Evolutionary conservation across 2,113 vertebrate species (phyloP).

Genomic region (Sus scrofa): DNA sequence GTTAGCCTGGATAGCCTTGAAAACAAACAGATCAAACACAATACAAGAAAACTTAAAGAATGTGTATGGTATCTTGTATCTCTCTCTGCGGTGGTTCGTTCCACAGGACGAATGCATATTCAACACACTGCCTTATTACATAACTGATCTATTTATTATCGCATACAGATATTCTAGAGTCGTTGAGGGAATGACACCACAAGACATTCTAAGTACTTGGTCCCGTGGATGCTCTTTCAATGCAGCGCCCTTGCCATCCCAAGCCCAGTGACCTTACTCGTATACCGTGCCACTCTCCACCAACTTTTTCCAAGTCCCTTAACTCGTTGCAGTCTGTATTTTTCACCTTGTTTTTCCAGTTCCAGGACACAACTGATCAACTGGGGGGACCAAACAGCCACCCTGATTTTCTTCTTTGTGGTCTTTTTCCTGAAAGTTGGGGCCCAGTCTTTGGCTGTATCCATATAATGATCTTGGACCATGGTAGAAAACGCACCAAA

Average conservation of each 20-base stretch:
- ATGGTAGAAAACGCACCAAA: conserved; percentile 85
- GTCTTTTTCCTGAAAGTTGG: conserved; percentile 79
- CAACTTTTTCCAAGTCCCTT: conserved; percentile 79
- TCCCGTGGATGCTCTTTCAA: conserved; percentile 83
- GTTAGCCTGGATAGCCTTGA: conserved; percentile 96
- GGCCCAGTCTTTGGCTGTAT: conserved; percentile 81
- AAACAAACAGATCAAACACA: conserved; percentile 86
- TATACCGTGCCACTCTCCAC: conserved; percentile 82
- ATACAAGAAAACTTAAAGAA: conserved; percentile 91
- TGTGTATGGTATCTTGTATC: conserved; percentile 92
- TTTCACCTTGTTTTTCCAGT: conserved; percentile 79
- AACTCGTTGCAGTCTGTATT: conserved; percentile 84
- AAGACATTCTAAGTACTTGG: conserved; percentile 82
- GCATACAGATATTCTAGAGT: conserved; percentile 88
- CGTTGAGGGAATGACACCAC: conserved; percentile 86
- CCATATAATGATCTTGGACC: conserved; percentile 79
- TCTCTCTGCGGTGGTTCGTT: conserved; percentile 90
- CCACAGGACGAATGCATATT: conserved; percentile 93
- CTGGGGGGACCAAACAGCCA: conserved; percentile 78
- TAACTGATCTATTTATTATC: conserved; percentile 97
- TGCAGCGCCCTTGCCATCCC: conserved; percentile 84
- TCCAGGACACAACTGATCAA: conserved; percentile 79
- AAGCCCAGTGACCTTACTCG: conserved; percentile 84
- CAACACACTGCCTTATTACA: conserved; percentile 96
- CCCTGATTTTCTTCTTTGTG: conserved; percentile 77